Evolutionary conservation across 2,888 invertebrate species (phyloP).

Genomic region (Apamea epomidion): DNA sequence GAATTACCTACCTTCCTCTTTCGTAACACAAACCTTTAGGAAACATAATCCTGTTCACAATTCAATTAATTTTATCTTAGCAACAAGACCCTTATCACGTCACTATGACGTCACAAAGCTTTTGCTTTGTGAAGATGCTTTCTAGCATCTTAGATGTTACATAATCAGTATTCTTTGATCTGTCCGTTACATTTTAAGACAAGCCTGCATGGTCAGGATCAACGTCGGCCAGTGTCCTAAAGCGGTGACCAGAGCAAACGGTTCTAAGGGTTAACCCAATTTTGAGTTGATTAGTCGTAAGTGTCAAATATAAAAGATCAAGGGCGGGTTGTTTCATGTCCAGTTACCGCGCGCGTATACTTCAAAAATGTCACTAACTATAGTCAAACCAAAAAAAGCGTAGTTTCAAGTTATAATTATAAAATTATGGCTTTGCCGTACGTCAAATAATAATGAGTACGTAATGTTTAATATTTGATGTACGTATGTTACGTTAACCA

Average conservation of each 20-base stretch:
- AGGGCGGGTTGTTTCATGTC: too few relatives aligned
- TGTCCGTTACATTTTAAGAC: slow-evolving; percentile 13
- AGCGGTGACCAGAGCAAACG: slow-evolving; percentile 18
- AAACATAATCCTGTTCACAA: background rate
- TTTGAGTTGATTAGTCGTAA: slow-evolving; percentile 30
- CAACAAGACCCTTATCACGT: slow-evolving; percentile 6
- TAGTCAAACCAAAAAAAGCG: too few relatives aligned
- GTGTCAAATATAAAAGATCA: slow-evolving; percentile 9
- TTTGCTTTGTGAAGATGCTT: too few relatives aligned
- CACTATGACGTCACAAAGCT: background rate
- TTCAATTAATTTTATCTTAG: slow-evolving; percentile 22
- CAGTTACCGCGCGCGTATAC: too few relatives aligned
- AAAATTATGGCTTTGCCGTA: too few relatives aligned
- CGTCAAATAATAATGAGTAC: too few relatives aligned
- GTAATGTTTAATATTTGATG: too few relatives aligned
- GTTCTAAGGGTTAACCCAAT: background rate
- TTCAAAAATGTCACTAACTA: too few relatives aligned
- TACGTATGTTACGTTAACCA: too few relatives aligned
- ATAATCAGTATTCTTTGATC: slow-evolving; percentile 37
- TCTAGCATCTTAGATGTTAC: background rate
- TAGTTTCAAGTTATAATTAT: too few relatives aligned
- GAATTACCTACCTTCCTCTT: background rate
- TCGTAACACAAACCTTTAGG: background rate
- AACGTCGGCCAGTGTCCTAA: slow-evolving; percentile 28
- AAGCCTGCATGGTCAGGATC: slow-evolving; percentile 15